Percentiles rank a stretch among this genome's conserved stretches.
These are phyloP conservation scores for Egretta garzetta DNA, from an alignment of 2,113 vertebrate species.

Conservation along the genomic window DNA sequence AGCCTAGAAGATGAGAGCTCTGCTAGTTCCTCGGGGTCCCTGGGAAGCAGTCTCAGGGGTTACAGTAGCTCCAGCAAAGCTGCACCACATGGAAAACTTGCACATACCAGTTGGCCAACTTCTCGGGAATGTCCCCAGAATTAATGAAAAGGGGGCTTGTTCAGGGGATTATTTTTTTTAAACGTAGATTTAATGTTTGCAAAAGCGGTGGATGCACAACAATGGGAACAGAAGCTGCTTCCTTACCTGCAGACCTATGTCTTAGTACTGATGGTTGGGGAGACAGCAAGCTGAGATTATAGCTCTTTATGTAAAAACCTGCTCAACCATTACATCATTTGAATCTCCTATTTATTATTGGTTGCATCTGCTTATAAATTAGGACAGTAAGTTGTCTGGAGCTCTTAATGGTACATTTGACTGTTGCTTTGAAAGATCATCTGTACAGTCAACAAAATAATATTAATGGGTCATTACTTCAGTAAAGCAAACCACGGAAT, in stretches of 20 bases:
- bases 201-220: not conserved
- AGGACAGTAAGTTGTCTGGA: slow-evolving; percentile 30
- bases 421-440: slow-evolving; percentile 55
- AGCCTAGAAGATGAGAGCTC: not conserved
- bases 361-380: slow-evolving; percentile 53
- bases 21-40: not conserved
- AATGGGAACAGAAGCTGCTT: not conserved
- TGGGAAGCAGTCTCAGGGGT: not conserved
- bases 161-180: not conserved
- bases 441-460: slow-evolving; percentile 52
- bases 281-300: not conserved
- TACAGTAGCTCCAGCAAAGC: not conserved
- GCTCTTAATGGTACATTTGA: slow-evolving; percentile 50
- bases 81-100: not conserved
- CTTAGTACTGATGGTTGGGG: not conserved
- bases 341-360: slow-evolving; percentile 43
- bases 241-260: not conserved
- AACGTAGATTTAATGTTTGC: not conserved
- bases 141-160: not conserved
- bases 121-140: not conserved
- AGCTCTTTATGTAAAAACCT: slow-evolving; percentile 18
- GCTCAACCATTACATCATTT: slow-evolving; percentile 1
- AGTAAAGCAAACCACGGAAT: not conserved
- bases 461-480: slow-evolving; percentile 57
- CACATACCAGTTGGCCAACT: not conserved